Percentiles rank a stretch among this genome's conserved stretches.
phyloP scores from a whole-genome alignment of 2,113 vertebrate genomes.

The Erythrocebus patas region DNA sequence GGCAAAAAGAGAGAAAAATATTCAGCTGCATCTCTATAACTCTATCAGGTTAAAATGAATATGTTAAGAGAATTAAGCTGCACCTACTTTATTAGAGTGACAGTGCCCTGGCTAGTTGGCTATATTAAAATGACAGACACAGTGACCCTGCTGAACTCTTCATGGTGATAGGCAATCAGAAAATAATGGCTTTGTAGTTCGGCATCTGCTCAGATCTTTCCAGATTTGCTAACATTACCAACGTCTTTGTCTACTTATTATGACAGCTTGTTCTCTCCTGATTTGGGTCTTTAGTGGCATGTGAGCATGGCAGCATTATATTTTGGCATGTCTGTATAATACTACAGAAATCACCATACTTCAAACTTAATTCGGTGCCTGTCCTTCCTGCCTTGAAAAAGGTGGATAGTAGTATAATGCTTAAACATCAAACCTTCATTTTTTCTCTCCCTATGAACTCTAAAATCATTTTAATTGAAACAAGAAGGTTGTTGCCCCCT shows the following conservation, averaged over 20 bases:
- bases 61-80: slow-evolving; percentile 36
- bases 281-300: slow-evolving; percentile 23
- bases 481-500: rapidly evolving
- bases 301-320: neutral
- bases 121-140: slow-evolving; percentile 49
- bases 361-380: slow-evolving; percentile 6
- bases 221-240: slow-evolving; percentile 8
- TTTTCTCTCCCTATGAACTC: neutral
- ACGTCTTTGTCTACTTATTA: slow-evolving; percentile 22
- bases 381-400: neutral
- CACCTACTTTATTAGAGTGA: slow-evolving; percentile 11
- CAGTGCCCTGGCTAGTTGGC: slow-evolving; percentile 9
- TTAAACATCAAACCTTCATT: neutral
- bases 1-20: neutral
- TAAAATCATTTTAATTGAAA: slow-evolving; percentile 39
- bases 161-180: slow-evolving; percentile 38
- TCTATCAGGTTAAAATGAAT: slow-evolving; percentile 26
- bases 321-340: neutral
- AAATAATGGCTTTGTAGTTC: slow-evolving; percentile 36
- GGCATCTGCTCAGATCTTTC: neutral
- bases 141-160: slow-evolving; percentile 20
- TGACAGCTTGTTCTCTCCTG: slow-evolving; percentile 13
- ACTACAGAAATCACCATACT: slow-evolving; percentile 11
- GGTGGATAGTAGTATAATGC: neutral
- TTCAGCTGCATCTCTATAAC: slow-evolving; percentile 23